These are phyloP conservation scores for Drosophila quadrilineata DNA, from an alignment of 1,140 invertebrate genomes.

Conservation along the genomic window DNA sequence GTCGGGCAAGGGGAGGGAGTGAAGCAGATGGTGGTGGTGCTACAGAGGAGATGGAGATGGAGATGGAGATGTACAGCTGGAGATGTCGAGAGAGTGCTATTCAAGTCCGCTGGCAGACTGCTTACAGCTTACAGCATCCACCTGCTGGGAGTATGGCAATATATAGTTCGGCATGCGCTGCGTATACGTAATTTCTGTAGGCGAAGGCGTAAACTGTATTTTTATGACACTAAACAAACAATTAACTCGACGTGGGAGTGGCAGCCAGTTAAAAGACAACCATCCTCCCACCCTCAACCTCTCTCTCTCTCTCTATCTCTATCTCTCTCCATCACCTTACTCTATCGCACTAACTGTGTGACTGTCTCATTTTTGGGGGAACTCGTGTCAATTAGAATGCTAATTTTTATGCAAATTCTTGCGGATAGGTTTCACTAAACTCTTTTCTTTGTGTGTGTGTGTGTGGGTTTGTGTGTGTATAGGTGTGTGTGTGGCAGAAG, in stretches of 20 bases:
- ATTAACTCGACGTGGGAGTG: constrained; percentile 49
- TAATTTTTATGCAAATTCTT: constrained; percentile 79
- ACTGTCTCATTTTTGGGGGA: constrained; percentile 60
- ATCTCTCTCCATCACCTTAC: background rate
- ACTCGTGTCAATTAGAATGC: constrained; percentile 74
- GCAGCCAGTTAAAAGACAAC: too few species aligned
- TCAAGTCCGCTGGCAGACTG: background rate
- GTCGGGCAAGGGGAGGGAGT: too few species aligned
- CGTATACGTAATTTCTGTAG: constrained; percentile 44
- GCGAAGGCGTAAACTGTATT: constrained; percentile 75
- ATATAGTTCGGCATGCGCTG: background rate
- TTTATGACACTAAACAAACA: constrained; percentile 74
- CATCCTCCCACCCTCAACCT: too few species aligned
- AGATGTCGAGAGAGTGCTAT: too few species aligned
- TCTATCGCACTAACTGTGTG: too few species aligned
- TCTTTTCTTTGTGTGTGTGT: too few species aligned
- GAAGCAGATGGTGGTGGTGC: too few species aligned
- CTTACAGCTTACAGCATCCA: background rate
- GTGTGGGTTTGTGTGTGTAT: too few species aligned
- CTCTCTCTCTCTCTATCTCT: background rate
- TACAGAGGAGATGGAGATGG: too few species aligned
- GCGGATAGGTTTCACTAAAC: constrained; percentile 48
- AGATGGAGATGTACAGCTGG: too few species aligned
- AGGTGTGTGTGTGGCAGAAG: too few species aligned
- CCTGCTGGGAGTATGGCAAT: too few species aligned